phyloP scores from a whole-genome alignment of 2,797 vertebrate species.

The Pseudochromis fuscus region DNA sequence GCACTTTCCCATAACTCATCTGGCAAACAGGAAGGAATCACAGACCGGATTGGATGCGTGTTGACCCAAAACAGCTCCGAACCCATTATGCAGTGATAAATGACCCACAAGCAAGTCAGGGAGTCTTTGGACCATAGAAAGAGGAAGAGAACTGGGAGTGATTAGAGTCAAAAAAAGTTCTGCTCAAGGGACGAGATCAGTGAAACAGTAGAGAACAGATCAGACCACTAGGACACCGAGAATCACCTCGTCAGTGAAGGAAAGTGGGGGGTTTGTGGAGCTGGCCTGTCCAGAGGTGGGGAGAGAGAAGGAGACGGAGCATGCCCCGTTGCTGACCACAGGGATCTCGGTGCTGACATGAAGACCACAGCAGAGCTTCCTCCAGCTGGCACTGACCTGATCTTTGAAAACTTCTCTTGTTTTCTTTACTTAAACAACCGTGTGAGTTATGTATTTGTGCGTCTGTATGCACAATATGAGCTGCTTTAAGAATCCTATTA shows the following conservation, averaged over 20 bases:
- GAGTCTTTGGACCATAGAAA: slow-evolving; percentile 61
- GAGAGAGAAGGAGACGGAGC: slow-evolving; percentile 42
- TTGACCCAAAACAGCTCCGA: slow-evolving; percentile 73
- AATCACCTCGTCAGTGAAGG: slow-evolving; percentile 42
- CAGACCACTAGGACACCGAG: slow-evolving; percentile 36
- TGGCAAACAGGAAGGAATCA: slow-evolving; percentile 77
- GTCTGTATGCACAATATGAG: background rate
- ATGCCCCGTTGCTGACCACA: slow-evolving; percentile 39
- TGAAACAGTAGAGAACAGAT: slow-evolving; percentile 51
- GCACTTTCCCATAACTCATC: slow-evolving; percentile 74
- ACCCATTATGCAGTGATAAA: slow-evolving; percentile 78
- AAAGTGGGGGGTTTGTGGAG: slow-evolving; percentile 9
- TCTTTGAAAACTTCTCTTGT: slow-evolving; percentile 27
- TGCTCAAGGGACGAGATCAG: slow-evolving; percentile 57
- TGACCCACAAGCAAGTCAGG: slow-evolving; percentile 64
- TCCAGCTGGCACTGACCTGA: slow-evolving; percentile 25
- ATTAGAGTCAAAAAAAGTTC: slow-evolving; percentile 65
- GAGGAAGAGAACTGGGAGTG: slow-evolving; percentile 66
- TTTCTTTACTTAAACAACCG: slow-evolving; percentile 30
- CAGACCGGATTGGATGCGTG: slow-evolving; percentile 67
- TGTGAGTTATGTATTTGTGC: slow-evolving; percentile 18
- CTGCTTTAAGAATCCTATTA: slow-evolving; percentile 16
- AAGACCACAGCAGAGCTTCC: slow-evolving; percentile 52
- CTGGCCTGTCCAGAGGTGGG: slow-evolving; percentile 10
- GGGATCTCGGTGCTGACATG: slow-evolving; percentile 56